Conservation (phyloP, 1,140 invertebrate genomes). For the Rhyzopertha dominica region DNA sequence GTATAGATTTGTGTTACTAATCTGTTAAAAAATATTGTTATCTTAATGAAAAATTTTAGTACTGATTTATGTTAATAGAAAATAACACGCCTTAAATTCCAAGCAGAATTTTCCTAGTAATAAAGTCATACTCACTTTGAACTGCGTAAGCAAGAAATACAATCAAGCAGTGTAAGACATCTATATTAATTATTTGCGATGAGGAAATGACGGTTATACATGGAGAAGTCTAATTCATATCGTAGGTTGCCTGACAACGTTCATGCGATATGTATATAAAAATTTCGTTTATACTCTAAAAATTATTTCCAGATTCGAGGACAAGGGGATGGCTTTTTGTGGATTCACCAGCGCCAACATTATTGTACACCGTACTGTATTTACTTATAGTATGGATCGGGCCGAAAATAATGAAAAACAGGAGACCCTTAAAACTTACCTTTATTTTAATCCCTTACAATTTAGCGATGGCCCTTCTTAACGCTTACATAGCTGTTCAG, state of each 20-base stretch:
- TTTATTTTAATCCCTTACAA: conserved; percentile 82
- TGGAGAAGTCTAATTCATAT: not conserved
- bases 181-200: not conserved
- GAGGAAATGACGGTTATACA: not conserved
- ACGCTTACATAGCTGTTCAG: conserved; percentile 78
- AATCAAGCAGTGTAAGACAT: not conserved
- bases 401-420: conserved; percentile 76
- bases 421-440: conserved; percentile 72
- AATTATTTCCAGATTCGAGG: conserved; percentile 61
- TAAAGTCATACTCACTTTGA: not conserved
- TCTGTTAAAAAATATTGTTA: too few species aligned
- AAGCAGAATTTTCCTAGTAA: too few species aligned
- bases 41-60: too few species aligned
- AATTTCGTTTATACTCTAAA: conserved; percentile 9
- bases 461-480: conserved; percentile 74
- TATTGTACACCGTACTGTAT: conserved; percentile 71
- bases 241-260: not conserved
- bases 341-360: conserved; percentile 72
- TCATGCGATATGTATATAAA: not conserved
- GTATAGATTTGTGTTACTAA: too few species aligned
- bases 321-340: conserved; percentile 85
- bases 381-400: conserved; percentile 75
- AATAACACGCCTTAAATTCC: too few species aligned
- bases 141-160: not conserved
- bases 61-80: too few species aligned